phyloP scores from a whole-genome alignment of 2,113 vertebrate species.

The Peromyscus californicus region DNA sequence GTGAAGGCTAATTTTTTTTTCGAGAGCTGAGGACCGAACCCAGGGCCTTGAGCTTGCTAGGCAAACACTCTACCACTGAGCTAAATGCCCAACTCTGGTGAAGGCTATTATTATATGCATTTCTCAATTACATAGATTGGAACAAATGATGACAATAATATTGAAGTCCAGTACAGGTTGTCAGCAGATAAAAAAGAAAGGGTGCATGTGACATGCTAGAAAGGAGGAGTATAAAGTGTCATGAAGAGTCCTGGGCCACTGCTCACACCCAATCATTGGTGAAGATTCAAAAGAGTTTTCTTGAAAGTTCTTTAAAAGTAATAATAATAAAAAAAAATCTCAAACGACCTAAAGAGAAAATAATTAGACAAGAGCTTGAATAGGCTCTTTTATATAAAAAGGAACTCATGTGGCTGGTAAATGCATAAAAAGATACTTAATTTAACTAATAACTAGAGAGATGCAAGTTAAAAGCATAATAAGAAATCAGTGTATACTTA shows the following conservation, averaged over 20 bases:
- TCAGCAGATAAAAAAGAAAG: not conserved
- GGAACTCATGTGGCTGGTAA: not conserved
- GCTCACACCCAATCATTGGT: not conserved
- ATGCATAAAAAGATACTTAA: not conserved
- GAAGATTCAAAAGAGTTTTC: not conserved
- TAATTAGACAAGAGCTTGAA: not conserved
- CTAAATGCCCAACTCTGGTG: not conserved
- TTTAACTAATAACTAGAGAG: not conserved
- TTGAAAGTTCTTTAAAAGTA: slow-evolving; percentile 35
- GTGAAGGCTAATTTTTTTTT: no score
- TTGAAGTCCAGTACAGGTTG: not conserved
- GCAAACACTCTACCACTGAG: no score
- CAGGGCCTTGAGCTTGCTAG: no score
- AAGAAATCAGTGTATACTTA: not conserved
- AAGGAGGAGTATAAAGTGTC: not conserved
- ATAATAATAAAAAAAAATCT: not conserved
- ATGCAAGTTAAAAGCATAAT: slow-evolving; percentile 29
- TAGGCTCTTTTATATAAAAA: not conserved
- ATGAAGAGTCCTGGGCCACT: not conserved
- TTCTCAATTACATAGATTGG: not conserved
- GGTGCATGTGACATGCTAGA: not conserved
- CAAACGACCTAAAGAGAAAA: slow-evolving; percentile 11
- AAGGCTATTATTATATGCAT: not conserved
- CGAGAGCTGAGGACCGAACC: no score
- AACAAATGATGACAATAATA: not conserved